A percentile compares a stretch with the other conserved stretches of the same genome.
Conservation (phyloP, 2,888 invertebrate genomes). For the Trichogramma evanescens region DNA sequence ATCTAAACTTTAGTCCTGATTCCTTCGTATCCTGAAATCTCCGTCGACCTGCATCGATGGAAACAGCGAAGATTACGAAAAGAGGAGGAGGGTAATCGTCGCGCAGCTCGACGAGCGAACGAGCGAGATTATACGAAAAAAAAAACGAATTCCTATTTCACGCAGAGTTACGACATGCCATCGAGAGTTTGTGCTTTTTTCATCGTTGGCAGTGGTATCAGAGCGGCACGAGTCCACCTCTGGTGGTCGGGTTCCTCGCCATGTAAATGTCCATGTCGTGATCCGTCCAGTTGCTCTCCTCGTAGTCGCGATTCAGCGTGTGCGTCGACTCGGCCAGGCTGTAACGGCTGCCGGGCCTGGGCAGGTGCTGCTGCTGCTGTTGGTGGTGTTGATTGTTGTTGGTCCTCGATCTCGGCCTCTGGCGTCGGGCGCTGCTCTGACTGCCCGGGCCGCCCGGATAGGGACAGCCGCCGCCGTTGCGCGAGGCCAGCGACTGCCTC, state of each 20-base stretch:
- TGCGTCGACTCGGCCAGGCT: slow-evolving; percentile 74
- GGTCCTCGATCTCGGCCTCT: slow-evolving; percentile 71
- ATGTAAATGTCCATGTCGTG: slow-evolving; percentile 94
- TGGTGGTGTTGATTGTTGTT: slow-evolving; percentile 50
- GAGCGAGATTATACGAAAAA: no score
- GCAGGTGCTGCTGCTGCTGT: slow-evolving; percentile 49
- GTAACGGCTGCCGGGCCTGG: slow-evolving; percentile 70
- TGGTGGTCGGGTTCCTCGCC: slow-evolving; percentile 82
- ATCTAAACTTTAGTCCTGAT: no score
- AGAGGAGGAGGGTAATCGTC: no score
- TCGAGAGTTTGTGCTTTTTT: no score
- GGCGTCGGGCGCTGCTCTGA: slow-evolving; percentile 54
- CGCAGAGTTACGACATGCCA: no score
- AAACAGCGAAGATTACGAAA: no score
- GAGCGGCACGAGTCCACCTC: slow-evolving; percentile 78
- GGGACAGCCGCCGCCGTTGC: slow-evolving; percentile 48
- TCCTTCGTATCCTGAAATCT: no score
- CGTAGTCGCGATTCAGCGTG: slow-evolving; percentile 70
- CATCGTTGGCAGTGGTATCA: slow-evolving; percentile 35
- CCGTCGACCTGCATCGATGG: no score
- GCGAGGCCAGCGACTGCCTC: slow-evolving; percentile 74
- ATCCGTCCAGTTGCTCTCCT: slow-evolving; percentile 90
- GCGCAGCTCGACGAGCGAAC: no score
- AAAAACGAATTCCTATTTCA: no score
- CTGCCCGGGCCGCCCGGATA: slow-evolving; percentile 29